phyloP scores from a whole-genome alignment of 2,113 vertebrate genomes.

The Oncorhynchus gorbuscha region DNA sequence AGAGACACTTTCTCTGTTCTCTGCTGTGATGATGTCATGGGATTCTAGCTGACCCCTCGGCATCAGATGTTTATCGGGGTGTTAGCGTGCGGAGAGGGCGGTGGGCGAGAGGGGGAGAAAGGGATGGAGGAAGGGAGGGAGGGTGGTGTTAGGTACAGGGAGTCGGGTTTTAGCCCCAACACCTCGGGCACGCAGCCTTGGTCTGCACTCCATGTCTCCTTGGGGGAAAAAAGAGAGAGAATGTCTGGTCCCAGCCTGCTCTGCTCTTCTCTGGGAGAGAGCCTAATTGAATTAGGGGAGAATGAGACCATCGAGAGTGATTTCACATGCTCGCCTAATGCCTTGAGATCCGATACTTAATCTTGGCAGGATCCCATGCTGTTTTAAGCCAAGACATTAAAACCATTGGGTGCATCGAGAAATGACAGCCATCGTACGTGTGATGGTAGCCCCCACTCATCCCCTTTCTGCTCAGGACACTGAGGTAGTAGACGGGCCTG shows the following conservation, averaged over 20 bases:
- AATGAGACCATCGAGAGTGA: constrained; percentile 64
- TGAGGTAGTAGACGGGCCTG: background rate
- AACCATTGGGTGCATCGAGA: constrained; percentile 55
- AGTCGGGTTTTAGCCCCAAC: constrained; percentile 47
- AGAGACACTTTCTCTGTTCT: constrained; percentile 36
- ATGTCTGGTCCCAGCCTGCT: constrained; percentile 33
- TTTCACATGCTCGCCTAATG: constrained; percentile 68
- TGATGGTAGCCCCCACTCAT: constrained; percentile 29
- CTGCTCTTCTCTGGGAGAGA: constrained; percentile 61
- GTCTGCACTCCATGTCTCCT: constrained; percentile 17
- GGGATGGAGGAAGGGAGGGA: constrained; percentile 1
- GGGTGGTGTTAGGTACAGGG: constrained; percentile 9
- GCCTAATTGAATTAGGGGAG: constrained; percentile 76
- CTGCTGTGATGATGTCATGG: constrained; percentile 61
- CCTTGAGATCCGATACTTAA: constrained; percentile 68
- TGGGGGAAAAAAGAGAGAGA: background rate
- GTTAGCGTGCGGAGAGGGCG: constrained; percentile 43
- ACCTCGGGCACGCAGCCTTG: constrained; percentile 26
- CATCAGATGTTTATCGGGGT: constrained; percentile 62
- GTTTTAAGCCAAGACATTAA: constrained; percentile 69
- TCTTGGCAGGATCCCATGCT: constrained; percentile 65
- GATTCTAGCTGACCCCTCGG: constrained; percentile 64
- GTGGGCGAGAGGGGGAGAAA: constrained; percentile 16
- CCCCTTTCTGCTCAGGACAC: background rate
- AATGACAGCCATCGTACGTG: constrained; percentile 45